Percentiles rank a stretch among this genome's conserved stretches.
These are phyloP conservation scores for Rhinolophus ferrumequinum DNA, from an alignment of 2,113 vertebrate genomes.

Conservation along the genomic window DNA sequence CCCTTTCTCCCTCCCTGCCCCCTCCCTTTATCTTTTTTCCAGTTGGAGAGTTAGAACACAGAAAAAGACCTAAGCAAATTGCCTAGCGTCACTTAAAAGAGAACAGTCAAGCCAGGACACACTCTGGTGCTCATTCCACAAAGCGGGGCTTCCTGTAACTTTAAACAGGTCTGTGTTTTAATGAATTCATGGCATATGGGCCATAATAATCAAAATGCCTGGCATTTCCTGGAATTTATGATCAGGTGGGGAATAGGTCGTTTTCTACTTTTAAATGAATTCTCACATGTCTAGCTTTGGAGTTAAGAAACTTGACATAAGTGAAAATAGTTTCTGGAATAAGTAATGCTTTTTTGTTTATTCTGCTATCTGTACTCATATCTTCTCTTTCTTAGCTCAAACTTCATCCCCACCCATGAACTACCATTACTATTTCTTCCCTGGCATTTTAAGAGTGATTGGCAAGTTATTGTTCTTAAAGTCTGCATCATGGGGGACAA, in stretches of 20 bases:
- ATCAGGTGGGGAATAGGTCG: slow-evolving; percentile 37
- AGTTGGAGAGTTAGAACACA: slow-evolving; percentile 31
- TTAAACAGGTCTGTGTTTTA: slow-evolving; percentile 69
- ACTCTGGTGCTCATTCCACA: slow-evolving; percentile 59
- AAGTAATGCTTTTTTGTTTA: slow-evolving; percentile 10
- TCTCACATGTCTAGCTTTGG: slow-evolving; percentile 45
- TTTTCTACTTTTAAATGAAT: slow-evolving; percentile 66
- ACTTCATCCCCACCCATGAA: neutral
- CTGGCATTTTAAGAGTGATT: slow-evolving; percentile 18
- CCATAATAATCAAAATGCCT: slow-evolving; percentile 67
- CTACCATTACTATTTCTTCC: neutral
- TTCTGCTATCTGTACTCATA: neutral
- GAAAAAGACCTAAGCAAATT: slow-evolving; percentile 52
- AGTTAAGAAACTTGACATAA: slow-evolving; percentile 49
- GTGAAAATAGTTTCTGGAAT: neutral
- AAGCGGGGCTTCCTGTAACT: slow-evolving; percentile 60
- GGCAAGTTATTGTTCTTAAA: slow-evolving; percentile 4
- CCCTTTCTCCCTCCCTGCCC: neutral
- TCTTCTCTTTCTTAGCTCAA: neutral
- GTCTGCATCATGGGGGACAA: neutral
- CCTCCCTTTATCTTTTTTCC: neutral
- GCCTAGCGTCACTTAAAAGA: slow-evolving; percentile 42
- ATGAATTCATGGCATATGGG: slow-evolving; percentile 59
- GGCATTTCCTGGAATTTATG: slow-evolving; percentile 75
- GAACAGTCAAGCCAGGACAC: slow-evolving; percentile 49